Evolutionary conservation across 2,797 vertebrate species (phyloP).

Genomic region (Siniperca obscura): DNA sequence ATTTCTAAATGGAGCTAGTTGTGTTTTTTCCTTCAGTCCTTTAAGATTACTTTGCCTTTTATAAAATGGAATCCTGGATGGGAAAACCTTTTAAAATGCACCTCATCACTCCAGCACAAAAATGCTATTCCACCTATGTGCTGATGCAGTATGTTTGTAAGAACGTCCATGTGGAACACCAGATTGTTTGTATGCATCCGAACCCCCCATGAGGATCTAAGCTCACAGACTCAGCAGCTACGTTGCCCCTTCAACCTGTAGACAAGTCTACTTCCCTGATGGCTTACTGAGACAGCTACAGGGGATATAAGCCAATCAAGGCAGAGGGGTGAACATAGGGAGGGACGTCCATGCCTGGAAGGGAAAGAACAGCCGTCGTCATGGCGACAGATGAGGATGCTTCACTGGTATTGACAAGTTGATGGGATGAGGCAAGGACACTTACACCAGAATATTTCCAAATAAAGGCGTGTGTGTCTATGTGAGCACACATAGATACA

Average conservation of each 20-base stretch:
- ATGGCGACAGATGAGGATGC: conserved; percentile 81
- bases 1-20: conserved; percentile 12
- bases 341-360: conserved; percentile 65
- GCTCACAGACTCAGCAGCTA: conserved; percentile 67
- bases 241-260: conserved; percentile 68
- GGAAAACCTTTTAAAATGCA: conserved; percentile 44
- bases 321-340: conserved; percentile 62
- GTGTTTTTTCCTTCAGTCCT: conserved; percentile 6
- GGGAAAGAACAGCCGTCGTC: conserved; percentile 71
- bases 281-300: conserved; percentile 63
- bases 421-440: conserved; percentile 75
- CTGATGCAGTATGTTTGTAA: conserved; percentile 48
- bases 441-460: conserved; percentile 61
- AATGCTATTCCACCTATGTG: conserved; percentile 41
- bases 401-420: conserved; percentile 77
- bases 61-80: conserved; percentile 31
- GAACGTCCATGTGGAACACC: conserved; percentile 34
- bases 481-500: conserved; percentile 20
- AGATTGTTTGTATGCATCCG: conserved; percentile 51
- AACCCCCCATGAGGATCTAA: conserved; percentile 51
- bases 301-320: conserved; percentile 70
- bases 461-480: conserved; percentile 31
- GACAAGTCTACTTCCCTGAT: conserved; percentile 55
- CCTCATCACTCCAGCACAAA: conserved; percentile 36
- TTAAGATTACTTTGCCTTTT: conserved; percentile 16